Percentiles rank a stretch among this genome's conserved stretches.
phyloP scores from a whole-genome alignment of 2,113 vertebrate genomes.

The Uropsilus gracilis region DNA sequence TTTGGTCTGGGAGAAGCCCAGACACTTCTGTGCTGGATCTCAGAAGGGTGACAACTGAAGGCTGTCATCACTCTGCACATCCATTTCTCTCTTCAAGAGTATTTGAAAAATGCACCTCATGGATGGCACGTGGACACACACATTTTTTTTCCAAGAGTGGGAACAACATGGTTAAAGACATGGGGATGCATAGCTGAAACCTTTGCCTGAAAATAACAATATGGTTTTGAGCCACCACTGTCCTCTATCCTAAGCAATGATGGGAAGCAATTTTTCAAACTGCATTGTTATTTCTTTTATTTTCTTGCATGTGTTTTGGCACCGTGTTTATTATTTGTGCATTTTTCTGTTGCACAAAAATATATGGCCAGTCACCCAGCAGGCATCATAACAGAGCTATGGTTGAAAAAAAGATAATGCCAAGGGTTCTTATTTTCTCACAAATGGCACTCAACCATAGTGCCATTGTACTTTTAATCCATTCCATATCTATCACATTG shows the following conservation, averaged over 20 bases:
- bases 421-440: neutral
- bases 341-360: neutral
- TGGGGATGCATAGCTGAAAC: neutral
- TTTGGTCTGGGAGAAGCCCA: neutral
- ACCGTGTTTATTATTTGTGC: neutral
- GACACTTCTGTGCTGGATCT: neutral
- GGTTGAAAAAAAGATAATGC: neutral
- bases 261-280: neutral
- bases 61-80: no score
- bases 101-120: neutral
- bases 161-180: neutral
- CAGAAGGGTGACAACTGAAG: neutral
- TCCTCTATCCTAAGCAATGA: neutral
- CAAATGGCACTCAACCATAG: neutral
- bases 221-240: neutral
- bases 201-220: neutral
- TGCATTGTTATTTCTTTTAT: neutral
- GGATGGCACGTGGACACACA: neutral
- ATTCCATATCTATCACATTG: neutral
- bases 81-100: neutral
- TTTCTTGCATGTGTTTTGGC: neutral
- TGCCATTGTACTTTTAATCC: neutral
- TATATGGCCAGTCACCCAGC: neutral
- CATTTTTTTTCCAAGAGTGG: neutral
- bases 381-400: neutral